A percentile compares a stretch with the other conserved stretches of the same genome.
These are phyloP conservation scores for Nomada goodeniana DNA, from an alignment of 2,888 invertebrate genomes.

Conservation along the genomic window DNA sequence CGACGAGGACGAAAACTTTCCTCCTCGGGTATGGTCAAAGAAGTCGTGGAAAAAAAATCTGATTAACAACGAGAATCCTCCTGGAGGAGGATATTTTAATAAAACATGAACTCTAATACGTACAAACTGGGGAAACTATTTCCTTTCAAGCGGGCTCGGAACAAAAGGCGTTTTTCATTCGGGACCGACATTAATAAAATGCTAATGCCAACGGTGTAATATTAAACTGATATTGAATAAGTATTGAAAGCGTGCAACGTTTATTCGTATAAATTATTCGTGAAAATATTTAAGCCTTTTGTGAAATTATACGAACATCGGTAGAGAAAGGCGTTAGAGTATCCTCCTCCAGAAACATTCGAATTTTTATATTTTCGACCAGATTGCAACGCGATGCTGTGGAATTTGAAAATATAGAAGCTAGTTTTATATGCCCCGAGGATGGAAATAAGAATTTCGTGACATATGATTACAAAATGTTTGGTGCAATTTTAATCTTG, in stretches of 20 bases:
- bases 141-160: conserved; percentile 1
- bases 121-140: conserved; percentile 25
- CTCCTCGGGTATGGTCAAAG: neutral
- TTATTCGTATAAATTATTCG: conserved; percentile 11
- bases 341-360: neutral
- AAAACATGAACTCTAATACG: conserved; percentile 41
- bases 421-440: neutral
- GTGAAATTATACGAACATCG: conserved; percentile 37
- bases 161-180: conserved; percentile 4
- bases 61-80: conserved; percentile 13
- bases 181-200: conserved; percentile 53
- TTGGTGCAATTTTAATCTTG: no score
- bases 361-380: neutral
- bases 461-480: neutral
- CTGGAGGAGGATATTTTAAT: conserved; percentile 22
- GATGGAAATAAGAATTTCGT: neutral
- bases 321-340: neutral
- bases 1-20: neutral
- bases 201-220: conserved; percentile 49
- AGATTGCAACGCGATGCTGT: no score
- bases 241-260: conserved; percentile 36
- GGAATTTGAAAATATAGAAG: no score
- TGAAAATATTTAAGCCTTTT: conserved; percentile 4
- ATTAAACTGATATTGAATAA: conserved; percentile 54
- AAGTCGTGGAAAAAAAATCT: conserved; percentile 5